Conservation (phyloP, 1,140 invertebrate species). For the Chrysomallon squamiferum region DNA sequence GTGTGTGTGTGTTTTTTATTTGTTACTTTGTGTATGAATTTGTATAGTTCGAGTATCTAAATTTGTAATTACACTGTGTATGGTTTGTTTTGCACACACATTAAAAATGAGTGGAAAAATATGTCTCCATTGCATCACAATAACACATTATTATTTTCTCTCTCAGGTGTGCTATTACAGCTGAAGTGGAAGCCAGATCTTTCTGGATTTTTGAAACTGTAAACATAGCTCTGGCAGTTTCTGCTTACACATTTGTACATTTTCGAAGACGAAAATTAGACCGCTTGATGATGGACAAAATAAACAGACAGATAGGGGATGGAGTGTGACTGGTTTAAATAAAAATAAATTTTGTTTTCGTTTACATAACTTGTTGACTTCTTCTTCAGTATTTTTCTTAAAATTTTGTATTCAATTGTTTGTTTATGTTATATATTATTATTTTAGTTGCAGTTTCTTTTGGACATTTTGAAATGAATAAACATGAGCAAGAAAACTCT, state of each 20-base stretch:
- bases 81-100: too few species aligned
- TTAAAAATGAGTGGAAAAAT: too few species aligned
- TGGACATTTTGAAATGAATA: not conserved
- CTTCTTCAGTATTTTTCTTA: not conserved
- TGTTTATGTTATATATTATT: not conserved
- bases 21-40: too few species aligned
- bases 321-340: not conserved
- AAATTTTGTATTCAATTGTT: not conserved
- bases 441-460: not conserved
- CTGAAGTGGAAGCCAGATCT: not conserved
- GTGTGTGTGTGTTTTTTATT: too few species aligned
- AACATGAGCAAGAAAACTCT: not conserved
- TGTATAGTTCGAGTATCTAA: too few species aligned
- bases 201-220: constrained; percentile 4
- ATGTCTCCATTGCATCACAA: too few species aligned
- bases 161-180: not conserved
- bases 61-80: too few species aligned
- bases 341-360: not conserved
- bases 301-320: not conserved
- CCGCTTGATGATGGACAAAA: not conserved
- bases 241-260: not conserved
- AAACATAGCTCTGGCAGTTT: not conserved
- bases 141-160: not conserved
- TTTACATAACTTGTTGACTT: not conserved
- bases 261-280: not conserved